These are phyloP conservation scores for Drosophila koepferae DNA, from an alignment of 2,888 invertebrate species.

Conservation along the genomic window DNA sequence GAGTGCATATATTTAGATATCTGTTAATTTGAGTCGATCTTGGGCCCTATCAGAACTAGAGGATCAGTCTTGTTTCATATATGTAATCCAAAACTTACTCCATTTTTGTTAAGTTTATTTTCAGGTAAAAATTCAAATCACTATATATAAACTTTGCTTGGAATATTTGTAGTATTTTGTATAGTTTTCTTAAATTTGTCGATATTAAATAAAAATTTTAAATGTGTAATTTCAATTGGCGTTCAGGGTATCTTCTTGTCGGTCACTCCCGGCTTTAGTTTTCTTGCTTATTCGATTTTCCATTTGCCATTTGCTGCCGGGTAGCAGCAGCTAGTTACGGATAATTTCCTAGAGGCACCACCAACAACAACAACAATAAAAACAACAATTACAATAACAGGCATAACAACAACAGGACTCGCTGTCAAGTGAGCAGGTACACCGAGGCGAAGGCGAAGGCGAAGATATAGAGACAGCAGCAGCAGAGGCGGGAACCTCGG, in stretches of 20 bases:
- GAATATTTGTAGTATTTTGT: no score
- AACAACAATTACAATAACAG: constrained; percentile 17
- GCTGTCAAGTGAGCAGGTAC: constrained; percentile 75
- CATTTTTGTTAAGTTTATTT: no score
- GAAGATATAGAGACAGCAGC: background rate
- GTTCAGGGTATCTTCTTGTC: background rate
- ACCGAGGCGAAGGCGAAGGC: constrained; percentile 12
- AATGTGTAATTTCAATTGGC: background rate
- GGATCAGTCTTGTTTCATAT: background rate
- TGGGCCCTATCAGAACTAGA: background rate
- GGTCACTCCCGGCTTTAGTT: background rate
- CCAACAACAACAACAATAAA: constrained; percentile 13
- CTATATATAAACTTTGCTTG: no score
- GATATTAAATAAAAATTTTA: background rate
- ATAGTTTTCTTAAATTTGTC: no score
- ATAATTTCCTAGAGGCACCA: constrained; percentile 67
- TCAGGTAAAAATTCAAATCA: background rate
- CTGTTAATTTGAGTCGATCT: no score
- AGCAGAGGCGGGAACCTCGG: constrained; percentile 3
- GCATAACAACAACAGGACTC: constrained; percentile 43
- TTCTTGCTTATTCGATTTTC: constrained; percentile 32
- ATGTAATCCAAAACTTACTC: background rate
- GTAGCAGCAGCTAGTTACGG: constrained; percentile 50
- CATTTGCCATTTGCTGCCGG: constrained; percentile 26
- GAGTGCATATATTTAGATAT: background rate